These are phyloP conservation scores for Psylliodes chrysocephalus DNA, from an alignment of 2,888 invertebrate genomes.

Conservation along the genomic window DNA sequence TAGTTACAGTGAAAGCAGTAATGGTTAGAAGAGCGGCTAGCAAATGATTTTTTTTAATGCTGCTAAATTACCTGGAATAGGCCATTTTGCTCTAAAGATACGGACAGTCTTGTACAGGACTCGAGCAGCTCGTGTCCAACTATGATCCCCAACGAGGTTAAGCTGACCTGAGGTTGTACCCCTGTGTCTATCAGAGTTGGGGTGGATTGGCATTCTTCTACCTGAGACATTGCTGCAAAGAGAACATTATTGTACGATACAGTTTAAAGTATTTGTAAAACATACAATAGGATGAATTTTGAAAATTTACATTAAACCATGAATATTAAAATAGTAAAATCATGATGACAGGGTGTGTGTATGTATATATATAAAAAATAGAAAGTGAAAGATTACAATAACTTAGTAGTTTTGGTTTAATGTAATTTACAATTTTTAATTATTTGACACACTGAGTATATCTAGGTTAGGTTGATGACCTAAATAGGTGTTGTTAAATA, in stretches of 20 bases:
- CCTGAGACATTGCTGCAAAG: conserved; percentile 77
- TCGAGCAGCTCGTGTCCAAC: conserved; percentile 87
- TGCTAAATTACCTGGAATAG: conserved; percentile 74
- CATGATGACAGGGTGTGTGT: too few species aligned
- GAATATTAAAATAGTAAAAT: neutral
- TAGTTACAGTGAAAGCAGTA: too few species aligned
- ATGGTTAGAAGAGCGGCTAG: too few species aligned
- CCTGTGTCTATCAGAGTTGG: conserved; percentile 82
- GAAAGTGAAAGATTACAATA: too few species aligned
- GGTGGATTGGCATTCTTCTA: conserved; percentile 91
- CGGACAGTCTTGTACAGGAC: conserved; percentile 86
- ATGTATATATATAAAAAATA: too few species aligned
- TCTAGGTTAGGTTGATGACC: too few species aligned
- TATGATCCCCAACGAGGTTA: conserved; percentile 80
- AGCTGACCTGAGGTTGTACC: conserved; percentile 68
- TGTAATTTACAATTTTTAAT: too few species aligned
- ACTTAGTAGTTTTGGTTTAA: too few species aligned
- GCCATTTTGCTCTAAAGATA: conserved; percentile 86
- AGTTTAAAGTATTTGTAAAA: too few species aligned
- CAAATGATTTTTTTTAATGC: too few species aligned
- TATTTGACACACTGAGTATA: too few species aligned
- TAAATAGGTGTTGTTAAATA: too few species aligned
- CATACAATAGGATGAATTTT: neutral
- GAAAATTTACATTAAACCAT: neutral
- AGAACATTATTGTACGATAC: conserved; percentile 39